Evolutionary conservation across 2,888 invertebrate species (phyloP), one percentile per base, ranked within the genome.

Genomic region (Hymenopus coronatus): DNA sequence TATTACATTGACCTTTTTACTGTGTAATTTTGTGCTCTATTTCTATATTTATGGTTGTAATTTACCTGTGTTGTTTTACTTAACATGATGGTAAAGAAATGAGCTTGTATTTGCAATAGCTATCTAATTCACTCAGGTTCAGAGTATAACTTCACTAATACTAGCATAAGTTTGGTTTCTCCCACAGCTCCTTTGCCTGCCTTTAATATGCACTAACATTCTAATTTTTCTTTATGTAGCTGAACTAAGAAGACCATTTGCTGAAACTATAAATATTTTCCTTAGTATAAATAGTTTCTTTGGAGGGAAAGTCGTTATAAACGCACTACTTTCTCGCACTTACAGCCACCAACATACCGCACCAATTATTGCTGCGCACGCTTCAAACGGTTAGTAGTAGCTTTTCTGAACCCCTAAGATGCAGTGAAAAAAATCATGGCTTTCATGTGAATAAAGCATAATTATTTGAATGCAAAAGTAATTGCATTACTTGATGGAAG

Each of bases 21-120:
- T 87, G 33, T 70, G 86, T 86, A 86, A 83, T 54, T 88, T 88
- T 88, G 88, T 88, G 46, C 83, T 87, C 40, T 70, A 28, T 70
- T 70, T 70, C 20, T 70, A 70, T 70, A 70, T 70, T 20, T 70
- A 70, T 70, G 54, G 54, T 70, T 70, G 54, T 70, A 15, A 70
- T 70, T 70, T 70, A 20, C 54, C 54, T 70, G 54, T 70, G 20
- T 20, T 70, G 54, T 70, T 70, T 70, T 25, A 70, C 54, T 70
- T 70, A 70, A 70, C 20, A 25, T 70, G 54, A 70, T 20, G 20
- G 54, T 70, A 70, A 70, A 25, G 20, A 70, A n/a, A 70, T 70
- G 54, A 70, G 20, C 54, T 70, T 70, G 54, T 70, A 46, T 33
- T 9, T 82, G 87, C 87, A 87, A 87, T 87, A 82, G 87, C 87